Conservation (phyloP, 2,888 invertebrate species). For the Oscheius sp. region DNA sequence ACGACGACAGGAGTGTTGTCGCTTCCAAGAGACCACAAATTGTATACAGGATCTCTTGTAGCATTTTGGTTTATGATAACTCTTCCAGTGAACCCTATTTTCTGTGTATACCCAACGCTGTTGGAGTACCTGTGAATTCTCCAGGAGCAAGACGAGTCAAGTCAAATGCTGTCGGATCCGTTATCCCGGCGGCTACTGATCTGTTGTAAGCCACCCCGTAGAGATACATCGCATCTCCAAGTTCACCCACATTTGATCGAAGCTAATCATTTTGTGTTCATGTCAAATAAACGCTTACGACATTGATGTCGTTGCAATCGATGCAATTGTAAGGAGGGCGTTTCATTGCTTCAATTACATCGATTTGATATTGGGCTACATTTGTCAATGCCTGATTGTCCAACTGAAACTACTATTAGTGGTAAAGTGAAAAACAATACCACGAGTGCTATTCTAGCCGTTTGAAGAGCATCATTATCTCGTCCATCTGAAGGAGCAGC, state of each 20-base stretch:
- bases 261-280: constrained; percentile 6
- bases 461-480: constrained; percentile 22
- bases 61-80: constrained; percentile 33
- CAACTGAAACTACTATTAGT: constrained; percentile 5
- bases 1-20: constrained; percentile 10
- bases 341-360: constrained; percentile 13
- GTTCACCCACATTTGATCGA: constrained; percentile 30
- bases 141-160: constrained; percentile 26
- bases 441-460: not conserved
- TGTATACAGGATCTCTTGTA: constrained; percentile 30
- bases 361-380: not conserved
- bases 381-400: constrained; percentile 26
- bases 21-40: constrained; percentile 12
- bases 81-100: constrained; percentile 36
- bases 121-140: constrained; percentile 20
- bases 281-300: not conserved
- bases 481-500: constrained; percentile 21
- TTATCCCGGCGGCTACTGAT: constrained; percentile 16
- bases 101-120: not conserved
- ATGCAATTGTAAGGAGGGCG: constrained; percentile 26
- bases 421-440: no score
- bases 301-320: constrained; percentile 26
- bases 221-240: constrained; percentile 36
- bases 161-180: constrained; percentile 9
- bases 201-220: constrained; percentile 27